phyloP scores from a whole-genome alignment of 2,113 vertebrate species.

The Taurulus bubalis region DNA sequence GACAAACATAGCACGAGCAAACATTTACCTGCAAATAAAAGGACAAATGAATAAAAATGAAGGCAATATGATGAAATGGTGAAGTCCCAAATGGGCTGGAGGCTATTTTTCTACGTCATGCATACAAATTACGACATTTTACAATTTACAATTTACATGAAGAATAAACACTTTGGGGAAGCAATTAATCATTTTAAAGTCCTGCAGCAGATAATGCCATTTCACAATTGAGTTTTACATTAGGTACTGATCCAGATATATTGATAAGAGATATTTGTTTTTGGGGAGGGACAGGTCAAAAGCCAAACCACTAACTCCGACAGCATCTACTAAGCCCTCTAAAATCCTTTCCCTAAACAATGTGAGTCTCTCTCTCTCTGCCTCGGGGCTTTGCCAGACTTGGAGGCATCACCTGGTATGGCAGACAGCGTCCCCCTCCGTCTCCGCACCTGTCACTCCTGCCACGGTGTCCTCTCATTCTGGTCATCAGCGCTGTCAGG shows the following conservation, averaged over 20 bases:
- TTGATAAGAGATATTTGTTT: neutral
- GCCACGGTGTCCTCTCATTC: constrained; percentile 45
- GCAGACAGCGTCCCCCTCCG: constrained; percentile 45
- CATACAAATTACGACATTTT: constrained; percentile 13
- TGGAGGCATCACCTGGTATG: constrained; percentile 58
- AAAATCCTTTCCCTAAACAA: neutral
- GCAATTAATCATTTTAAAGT: constrained; percentile 13
- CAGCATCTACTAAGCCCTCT: neutral
- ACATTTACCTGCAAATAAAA: constrained; percentile 6
- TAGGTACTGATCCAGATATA: neutral
- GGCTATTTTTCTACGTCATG: constrained; percentile 37
- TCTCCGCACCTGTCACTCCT: constrained; percentile 60
- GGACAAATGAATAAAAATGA: neutral
- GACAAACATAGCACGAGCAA: neutral
- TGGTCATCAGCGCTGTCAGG: constrained; percentile 35
- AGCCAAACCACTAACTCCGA: neutral
- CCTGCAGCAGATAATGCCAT: neutral
- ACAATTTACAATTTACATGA: constrained; percentile 21
- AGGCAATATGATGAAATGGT: constrained; percentile 37
- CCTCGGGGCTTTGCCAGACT: constrained; percentile 44
- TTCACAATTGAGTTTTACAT: neutral
- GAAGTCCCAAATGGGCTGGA: constrained; percentile 1
- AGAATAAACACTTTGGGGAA: constrained; percentile 5
- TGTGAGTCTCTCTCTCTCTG: neutral
- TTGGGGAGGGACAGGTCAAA: neutral